Evolutionary conservation across 1,140 invertebrate species (phyloP).

Genomic region (Polypedilum vanderplanki): DNA sequence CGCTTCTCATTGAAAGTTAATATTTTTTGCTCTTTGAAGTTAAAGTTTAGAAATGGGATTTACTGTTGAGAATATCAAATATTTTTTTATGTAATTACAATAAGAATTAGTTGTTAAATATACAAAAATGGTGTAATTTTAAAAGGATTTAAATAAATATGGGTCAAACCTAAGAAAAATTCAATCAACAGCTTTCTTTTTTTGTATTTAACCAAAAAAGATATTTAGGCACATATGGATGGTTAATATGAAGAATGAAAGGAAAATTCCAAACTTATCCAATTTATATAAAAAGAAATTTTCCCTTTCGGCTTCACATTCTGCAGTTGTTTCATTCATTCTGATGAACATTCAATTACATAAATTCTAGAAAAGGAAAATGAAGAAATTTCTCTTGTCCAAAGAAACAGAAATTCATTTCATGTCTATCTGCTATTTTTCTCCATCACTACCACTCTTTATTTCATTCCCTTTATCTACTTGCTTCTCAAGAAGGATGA

Average conservation of each 20-base stretch:
- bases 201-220: not conserved
- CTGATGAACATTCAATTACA: conserved; percentile 18
- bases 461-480: not conserved
- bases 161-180: not conserved
- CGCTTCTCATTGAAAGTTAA: not conserved
- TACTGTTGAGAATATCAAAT: not conserved
- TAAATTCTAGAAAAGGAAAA: not conserved
- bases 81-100: not conserved
- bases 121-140: not conserved
- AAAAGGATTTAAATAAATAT: not conserved
- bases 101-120: not conserved
- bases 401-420: not conserved
- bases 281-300: not conserved
- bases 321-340: conserved; percentile 6
- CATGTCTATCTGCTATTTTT: not conserved
- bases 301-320: not conserved
- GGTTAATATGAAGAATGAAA: too few relatives aligned
- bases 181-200: not conserved
- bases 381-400: not conserved
- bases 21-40: not conserved
- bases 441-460: too few relatives aligned
- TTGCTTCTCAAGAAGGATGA: not conserved
- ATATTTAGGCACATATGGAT: not conserved
- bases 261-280: not conserved
- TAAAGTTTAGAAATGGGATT: not conserved